Conservation (phyloP, 2,888 invertebrate genomes). For the Adela reaumurella region DNA sequence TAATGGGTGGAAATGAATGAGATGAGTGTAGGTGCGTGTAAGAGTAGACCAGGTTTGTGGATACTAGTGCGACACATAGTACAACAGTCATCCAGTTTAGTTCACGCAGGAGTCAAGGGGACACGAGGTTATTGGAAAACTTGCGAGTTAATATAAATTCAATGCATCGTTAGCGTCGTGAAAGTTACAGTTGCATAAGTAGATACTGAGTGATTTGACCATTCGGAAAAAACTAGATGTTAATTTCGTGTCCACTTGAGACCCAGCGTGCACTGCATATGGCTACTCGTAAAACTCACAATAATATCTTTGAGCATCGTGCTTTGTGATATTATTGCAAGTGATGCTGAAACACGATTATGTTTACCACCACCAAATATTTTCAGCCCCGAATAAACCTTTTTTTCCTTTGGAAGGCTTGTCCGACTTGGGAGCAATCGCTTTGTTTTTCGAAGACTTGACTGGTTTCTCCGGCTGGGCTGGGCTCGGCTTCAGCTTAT, state of each 20-base stretch:
- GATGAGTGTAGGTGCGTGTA: no score
- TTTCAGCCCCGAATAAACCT: constrained; percentile 83
- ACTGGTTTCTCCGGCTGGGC: constrained; percentile 26
- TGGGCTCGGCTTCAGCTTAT: constrained; percentile 36
- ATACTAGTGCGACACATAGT: constrained; percentile 23
- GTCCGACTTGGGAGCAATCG: constrained; percentile 49
- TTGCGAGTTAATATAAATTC: constrained; percentile 36
- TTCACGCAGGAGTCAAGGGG: constrained; percentile 47
- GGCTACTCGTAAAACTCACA: constrained; percentile 20
- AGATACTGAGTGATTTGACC: not conserved
- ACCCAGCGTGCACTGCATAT: constrained; percentile 27
- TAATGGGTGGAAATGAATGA: no score
- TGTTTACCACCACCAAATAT: constrained; percentile 77
- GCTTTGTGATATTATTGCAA: constrained; percentile 24
- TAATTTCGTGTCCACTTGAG: constrained; percentile 47
- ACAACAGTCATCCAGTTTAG: constrained; percentile 48
- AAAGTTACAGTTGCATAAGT: no score
- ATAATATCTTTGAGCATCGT: constrained; percentile 20
- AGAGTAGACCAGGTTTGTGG: constrained; percentile 15
- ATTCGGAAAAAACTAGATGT: not conserved
- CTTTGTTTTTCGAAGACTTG: constrained; percentile 40
- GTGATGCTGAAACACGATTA: constrained; percentile 25
- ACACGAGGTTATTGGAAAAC: constrained; percentile 43
- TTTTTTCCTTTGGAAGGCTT: constrained; percentile 65
- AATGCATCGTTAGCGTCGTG: constrained; percentile 30